Conservation (phyloP, 2,113 vertebrate species). For the Parus major region DNA sequence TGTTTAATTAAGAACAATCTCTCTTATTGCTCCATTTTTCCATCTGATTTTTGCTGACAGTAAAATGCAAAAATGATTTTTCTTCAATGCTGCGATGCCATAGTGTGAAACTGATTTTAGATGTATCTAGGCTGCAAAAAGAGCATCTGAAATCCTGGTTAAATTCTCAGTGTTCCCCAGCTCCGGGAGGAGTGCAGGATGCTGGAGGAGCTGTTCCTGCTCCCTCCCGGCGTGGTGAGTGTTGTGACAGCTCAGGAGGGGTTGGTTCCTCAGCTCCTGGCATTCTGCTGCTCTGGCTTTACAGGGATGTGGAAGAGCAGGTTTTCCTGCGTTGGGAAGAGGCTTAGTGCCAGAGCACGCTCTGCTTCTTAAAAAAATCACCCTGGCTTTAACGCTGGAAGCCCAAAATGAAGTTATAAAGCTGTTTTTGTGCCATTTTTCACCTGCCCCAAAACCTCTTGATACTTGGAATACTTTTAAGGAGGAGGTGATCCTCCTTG, state of each 20-base stretch:
- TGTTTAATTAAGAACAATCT: not conserved
- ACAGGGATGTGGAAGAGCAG: constrained; percentile 21
- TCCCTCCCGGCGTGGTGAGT: not conserved
- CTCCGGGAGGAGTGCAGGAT: not conserved
- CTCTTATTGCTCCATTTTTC: not conserved
- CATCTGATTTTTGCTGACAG: not conserved
- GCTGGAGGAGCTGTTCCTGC: not conserved
- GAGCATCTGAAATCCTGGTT: not conserved
- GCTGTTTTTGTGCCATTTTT: not conserved
- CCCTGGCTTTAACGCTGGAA: rapidly evolving
- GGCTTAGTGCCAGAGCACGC: constrained; percentile 22
- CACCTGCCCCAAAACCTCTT: not conserved
- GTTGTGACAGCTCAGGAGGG: constrained; percentile 38
- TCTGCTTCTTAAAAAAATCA: not conserved
- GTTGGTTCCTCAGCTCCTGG: not conserved
- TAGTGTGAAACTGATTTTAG: not conserved
- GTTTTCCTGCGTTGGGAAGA: constrained; percentile 20
- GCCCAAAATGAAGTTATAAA: not conserved
- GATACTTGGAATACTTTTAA: not conserved
- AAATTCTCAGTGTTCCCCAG: rapidly evolving
- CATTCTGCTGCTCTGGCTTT: not conserved
- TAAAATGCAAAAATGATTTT: not conserved
- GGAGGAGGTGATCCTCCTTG: not conserved
- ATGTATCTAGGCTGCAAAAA: not conserved
- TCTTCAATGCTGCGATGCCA: rapidly evolving